Evolutionary conservation across 1,140 invertebrate genomes (phyloP).

Genomic region (Gonatopus flavifemur): DNA sequence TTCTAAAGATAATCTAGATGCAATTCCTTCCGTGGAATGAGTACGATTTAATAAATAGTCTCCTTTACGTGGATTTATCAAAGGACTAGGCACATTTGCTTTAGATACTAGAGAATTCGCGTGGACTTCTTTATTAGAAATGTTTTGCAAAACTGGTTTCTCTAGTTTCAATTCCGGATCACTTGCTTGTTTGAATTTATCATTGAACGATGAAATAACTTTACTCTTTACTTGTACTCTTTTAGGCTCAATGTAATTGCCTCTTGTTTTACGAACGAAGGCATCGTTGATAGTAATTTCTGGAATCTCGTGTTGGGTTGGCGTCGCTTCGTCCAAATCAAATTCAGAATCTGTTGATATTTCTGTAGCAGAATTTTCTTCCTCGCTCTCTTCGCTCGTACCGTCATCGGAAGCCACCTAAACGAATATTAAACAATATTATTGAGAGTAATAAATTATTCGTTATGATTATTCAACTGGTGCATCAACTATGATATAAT

Average conservation of each 20-base stretch:
- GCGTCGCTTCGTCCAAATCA: slow-evolving; percentile 76
- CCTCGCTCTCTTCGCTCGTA: slow-evolving; percentile 67
- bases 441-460: neutral
- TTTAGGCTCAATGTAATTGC: slow-evolving; percentile 56
- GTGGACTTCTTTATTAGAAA: neutral
- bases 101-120: slow-evolving; percentile 11
- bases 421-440: slow-evolving; percentile 5
- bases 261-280: slow-evolving; percentile 57
- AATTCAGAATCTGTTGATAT: slow-evolving; percentile 91
- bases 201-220: slow-evolving; percentile 47
- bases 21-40: slow-evolving; percentile 81
- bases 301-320: slow-evolving; percentile 66
- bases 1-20: slow-evolving; percentile 81
- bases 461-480: too few species aligned
- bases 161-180: neutral
- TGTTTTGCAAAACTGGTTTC: slow-evolving; percentile 23
- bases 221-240: slow-evolving; percentile 65
- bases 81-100: slow-evolving; percentile 41
- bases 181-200: slow-evolving; percentile 34
- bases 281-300: slow-evolving; percentile 68
- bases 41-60: slow-evolving; percentile 78
- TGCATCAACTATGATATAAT: slow-evolving; percentile 2
- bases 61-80: slow-evolving; percentile 63
- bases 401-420: slow-evolving; percentile 73
- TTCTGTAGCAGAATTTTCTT: slow-evolving; percentile 80